These are phyloP conservation scores for Lacanobia wlatinum DNA, from an alignment of 2,888 invertebrate species.

Conservation along the genomic window DNA sequence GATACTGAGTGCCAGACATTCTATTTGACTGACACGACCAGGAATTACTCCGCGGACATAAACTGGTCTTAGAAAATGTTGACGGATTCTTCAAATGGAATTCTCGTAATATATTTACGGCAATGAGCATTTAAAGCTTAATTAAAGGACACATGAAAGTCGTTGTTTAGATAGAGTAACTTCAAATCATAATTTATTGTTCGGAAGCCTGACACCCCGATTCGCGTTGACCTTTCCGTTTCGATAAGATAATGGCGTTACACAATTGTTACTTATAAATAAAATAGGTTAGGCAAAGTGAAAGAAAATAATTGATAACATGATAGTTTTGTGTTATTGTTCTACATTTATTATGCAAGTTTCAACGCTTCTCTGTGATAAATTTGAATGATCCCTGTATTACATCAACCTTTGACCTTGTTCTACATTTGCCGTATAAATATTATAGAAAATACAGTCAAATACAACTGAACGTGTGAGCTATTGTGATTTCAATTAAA, in stretches of 20 bases:
- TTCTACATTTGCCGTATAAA: background rate
- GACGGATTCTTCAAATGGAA: conserved; percentile 23
- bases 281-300: conserved; percentile 72
- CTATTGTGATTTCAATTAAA: conserved; percentile 14
- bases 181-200: conserved; percentile 76
- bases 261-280: conserved; percentile 75
- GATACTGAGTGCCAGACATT: conserved; percentile 47
- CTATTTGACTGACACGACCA: conserved; percentile 32
- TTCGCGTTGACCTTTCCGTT: conserved; percentile 87
- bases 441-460: background rate
- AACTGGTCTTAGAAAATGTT: conserved; percentile 44
- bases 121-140: conserved; percentile 32
- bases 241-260: conserved; percentile 84
- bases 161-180: conserved; percentile 56
- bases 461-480: background rate
- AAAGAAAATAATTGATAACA: conserved; percentile 70
- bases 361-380: conserved; percentile 26
- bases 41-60: conserved; percentile 29
- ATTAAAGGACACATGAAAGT: conserved; percentile 64
- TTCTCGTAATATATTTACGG: conserved; percentile 9
- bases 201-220: conserved; percentile 82
- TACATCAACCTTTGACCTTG: conserved; percentile 34
- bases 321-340: conserved; percentile 41
- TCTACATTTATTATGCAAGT: conserved; percentile 47
- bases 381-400: conserved; percentile 19